Evolutionary conservation across 2,113 vertebrate species (phyloP), one percentile per base, ranked within the genome.

Genomic region (Serilophus lunatus): DNA sequence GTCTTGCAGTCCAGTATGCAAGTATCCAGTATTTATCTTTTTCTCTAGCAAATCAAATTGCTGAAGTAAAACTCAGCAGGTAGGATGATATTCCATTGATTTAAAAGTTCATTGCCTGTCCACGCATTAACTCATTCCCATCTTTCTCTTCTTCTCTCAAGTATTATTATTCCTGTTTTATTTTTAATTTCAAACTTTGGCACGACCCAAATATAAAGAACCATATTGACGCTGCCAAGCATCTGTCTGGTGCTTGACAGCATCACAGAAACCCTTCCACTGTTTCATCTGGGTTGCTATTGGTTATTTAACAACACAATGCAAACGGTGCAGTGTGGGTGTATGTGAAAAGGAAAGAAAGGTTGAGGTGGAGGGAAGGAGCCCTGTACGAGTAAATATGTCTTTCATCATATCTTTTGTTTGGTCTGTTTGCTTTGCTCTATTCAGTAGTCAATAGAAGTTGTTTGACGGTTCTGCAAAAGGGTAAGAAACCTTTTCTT

Each of bases 391-490:
- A 96, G 95, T 97, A 98, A 98, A 98, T 95, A 97, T 26, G 47
- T 95, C 96, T 98, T 97, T 97, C 98, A 97, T 96, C 96, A 54
- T 86, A 83, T 66, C 97, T 97, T 98, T 98, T 98, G 97, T 98
- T 96, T 90, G 75, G 64, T 59, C 53, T 98, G 94, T 98, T 98
- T 98, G 96, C 96, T 66, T 75, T 93, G 96, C 91, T 92, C 97
- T 97, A 95, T 98, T 98, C 95, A 75, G 91, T 96, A 96, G 95
- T 97, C 96, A 93, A 93, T 94, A 88, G 84, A 61, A 96, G 86
- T 97, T 96, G 91, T 85, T 97, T 97, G 97, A 90, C 20, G 26
- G 95, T 82, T 97, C 91, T 94, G 94, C 76, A 84, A 53, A 97
- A 93, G 97, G 72, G 69, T 96, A 83, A 91, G 84, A 60, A 96